Evolutionary conservation across 2,797 vertebrate genomes (phyloP).

Genomic region (Myotis vivesi): DNA sequence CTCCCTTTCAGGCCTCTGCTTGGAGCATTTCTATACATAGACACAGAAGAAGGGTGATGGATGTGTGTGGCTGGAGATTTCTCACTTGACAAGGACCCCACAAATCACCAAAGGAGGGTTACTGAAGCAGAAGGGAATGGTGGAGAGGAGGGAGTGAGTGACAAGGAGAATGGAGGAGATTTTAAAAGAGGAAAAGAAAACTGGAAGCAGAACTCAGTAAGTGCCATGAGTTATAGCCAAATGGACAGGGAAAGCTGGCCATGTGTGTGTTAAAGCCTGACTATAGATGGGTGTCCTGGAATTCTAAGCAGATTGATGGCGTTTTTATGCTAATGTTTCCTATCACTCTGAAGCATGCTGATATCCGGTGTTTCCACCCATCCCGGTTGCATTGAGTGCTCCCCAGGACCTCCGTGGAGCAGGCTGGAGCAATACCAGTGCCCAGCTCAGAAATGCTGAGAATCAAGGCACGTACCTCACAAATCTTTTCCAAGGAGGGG

Average conservation of each 20-base stretch:
- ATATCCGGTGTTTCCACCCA: too few relatives aligned
- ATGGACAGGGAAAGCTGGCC: background rate
- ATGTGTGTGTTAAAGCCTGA: background rate
- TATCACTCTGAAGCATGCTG: background rate
- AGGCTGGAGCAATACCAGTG: background rate
- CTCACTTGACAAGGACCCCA: background rate
- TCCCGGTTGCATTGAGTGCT: background rate
- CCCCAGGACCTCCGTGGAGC: background rate
- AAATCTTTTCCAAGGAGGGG: slow-evolving; percentile 96
- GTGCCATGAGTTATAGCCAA: background rate
- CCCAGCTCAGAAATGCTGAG: background rate
- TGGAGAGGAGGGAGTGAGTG: too few relatives aligned
- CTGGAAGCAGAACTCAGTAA: background rate
- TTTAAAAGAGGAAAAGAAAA: background rate
- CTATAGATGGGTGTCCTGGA: background rate
- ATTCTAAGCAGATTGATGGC: background rate
- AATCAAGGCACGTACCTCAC: slow-evolving; percentile 88
- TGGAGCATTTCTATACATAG: background rate
- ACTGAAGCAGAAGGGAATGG: background rate
- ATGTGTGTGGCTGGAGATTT: background rate
- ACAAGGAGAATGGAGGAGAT: background rate
- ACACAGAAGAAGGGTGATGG: background rate
- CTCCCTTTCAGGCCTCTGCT: background rate
- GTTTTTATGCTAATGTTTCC: background rate
- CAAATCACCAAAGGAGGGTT: background rate